These are phyloP conservation scores for Chymomyza fuscimana DNA, from an alignment of 2,888 invertebrate genomes.

Conservation along the genomic window DNA sequence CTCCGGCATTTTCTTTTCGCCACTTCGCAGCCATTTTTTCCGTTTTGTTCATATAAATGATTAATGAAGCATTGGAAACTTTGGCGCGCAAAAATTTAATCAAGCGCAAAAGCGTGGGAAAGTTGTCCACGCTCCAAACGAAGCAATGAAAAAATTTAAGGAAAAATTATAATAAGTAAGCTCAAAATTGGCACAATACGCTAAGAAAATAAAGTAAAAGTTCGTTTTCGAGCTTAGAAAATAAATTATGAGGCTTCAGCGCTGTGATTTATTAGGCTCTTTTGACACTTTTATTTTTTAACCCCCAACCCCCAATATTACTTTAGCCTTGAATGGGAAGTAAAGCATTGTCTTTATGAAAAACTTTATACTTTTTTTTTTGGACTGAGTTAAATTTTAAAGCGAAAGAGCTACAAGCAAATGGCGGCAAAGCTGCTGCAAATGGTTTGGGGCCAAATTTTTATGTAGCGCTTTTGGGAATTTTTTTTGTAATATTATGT, in stretches of 20 bases:
- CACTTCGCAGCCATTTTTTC: slow-evolving; percentile 32
- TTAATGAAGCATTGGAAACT: slow-evolving; percentile 66
- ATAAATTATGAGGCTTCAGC: slow-evolving; percentile 56
- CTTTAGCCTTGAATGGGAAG: neutral
- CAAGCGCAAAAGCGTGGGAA: slow-evolving; percentile 61
- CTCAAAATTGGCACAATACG: slow-evolving; percentile 66
- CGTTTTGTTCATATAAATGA: slow-evolving; percentile 51
- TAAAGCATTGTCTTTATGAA: slow-evolving; percentile 46
- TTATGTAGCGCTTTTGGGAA: too few species aligned
- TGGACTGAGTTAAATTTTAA: too few species aligned
- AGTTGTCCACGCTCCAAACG: slow-evolving; percentile 21
- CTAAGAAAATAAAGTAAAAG: slow-evolving; percentile 15
- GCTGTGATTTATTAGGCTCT: slow-evolving; percentile 65
- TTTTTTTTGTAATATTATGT: too few species aligned
- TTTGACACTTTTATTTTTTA: slow-evolving; percentile 55
- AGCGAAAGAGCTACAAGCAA: too few species aligned
- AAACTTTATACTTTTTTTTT: too few species aligned
- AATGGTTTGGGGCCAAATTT: too few species aligned
- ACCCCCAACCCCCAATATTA: slow-evolving; percentile 17
- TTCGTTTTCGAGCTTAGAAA: slow-evolving; percentile 46
- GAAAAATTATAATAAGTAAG: slow-evolving; percentile 68
- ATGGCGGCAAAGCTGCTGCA: too few species aligned
- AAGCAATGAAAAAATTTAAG: slow-evolving; percentile 43
- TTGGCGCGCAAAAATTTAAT: slow-evolving; percentile 65
- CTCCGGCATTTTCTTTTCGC: slow-evolving; percentile 2